Evolutionary conservation across 2,888 invertebrate species (phyloP), one percentile per base, ranked within the genome.

Genomic region (Patella caerulea): DNA sequence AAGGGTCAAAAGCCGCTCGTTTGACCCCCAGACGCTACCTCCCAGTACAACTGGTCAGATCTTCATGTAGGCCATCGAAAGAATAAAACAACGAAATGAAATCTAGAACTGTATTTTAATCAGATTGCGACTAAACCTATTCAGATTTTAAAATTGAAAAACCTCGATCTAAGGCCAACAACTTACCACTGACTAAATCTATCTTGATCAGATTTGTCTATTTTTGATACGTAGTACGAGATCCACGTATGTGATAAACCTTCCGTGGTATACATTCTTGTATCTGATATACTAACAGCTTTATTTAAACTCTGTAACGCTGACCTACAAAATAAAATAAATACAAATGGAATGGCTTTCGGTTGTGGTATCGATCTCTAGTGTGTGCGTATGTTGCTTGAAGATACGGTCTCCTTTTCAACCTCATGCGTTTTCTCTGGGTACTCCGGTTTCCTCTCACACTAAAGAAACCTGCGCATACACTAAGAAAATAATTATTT

Each of bases 231-330:
- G 94, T 98, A 98, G 94, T 96, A 96, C 81, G 94, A 94, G 87
- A 97, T 95, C 97, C 98, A 98, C 84, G 95, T 95, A 93, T 98
- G 98, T 83, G 97, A 96, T 83, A 95, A 93, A 78, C 97, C 97
- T 83, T 96, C 95, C 84, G 95, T 95, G 93, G 96, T 97, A 93
- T 97, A 97, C 93, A 97, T 97, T 90, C 95, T 94, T 90, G 95
- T 95, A 89, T 96, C 95, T 85, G 98, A 97, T 91, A 96, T 95
- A 86, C 95, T 91, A 80, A 92, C 88, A 3, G 91, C 97, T 79
- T 97, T 96, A 94, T 98, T 97, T 90, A 98, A 94, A 83, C 97
- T 97, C 93, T 98, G 98, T 87, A 98, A 93, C 80, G 98, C 98
- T 83, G 98, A 98, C 98, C 98, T 93, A 96, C 1, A 34, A 45